Conservation (phyloP, 2,797 vertebrate species). For the Epinephelus awoara region DNA sequence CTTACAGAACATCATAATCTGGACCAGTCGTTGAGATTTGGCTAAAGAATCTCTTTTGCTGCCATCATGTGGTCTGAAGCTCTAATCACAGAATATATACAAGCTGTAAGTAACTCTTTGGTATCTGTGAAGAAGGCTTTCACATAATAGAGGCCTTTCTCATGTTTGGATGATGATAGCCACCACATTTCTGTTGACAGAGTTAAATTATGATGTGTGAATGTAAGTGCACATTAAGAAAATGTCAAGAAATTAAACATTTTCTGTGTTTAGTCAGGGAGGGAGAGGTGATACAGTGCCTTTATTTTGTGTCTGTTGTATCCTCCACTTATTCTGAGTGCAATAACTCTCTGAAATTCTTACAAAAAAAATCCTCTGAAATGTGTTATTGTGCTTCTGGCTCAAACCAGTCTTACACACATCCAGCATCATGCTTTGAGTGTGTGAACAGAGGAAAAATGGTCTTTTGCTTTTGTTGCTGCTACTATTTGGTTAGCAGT, state of each 20-base stretch:
- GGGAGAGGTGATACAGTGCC: constrained; percentile 12
- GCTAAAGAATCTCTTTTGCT: constrained; percentile 73
- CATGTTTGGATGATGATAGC: neutral
- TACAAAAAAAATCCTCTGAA: constrained; percentile 53
- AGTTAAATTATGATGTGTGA: neutral
- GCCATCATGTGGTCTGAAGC: constrained; percentile 77
- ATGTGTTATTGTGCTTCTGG: constrained; percentile 69
- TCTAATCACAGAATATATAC: constrained; percentile 58
- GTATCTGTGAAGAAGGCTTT: constrained; percentile 11
- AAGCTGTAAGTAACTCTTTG: neutral
- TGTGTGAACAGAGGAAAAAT: constrained; percentile 76
- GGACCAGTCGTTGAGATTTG: constrained; percentile 24
- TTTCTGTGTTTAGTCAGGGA: constrained; percentile 11
- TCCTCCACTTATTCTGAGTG: constrained; percentile 42
- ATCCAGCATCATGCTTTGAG: constrained; percentile 69
- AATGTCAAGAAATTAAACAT: neutral
- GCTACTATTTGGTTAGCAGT: constrained; percentile 77
- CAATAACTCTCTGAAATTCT: constrained; percentile 56
- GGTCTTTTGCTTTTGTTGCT: constrained; percentile 72
- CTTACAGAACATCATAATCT: constrained; percentile 3
- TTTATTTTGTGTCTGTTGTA: constrained; percentile 43
- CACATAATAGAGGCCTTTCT: neutral
- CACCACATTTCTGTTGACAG: neutral
- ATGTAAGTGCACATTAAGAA: neutral
- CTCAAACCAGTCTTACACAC: constrained; percentile 58